Percentiles rank a stretch among this genome's conserved stretches.
These are phyloP conservation scores for Thermophis baileyi DNA, from an alignment of 2,113 vertebrate genomes.

Conservation along the genomic window DNA sequence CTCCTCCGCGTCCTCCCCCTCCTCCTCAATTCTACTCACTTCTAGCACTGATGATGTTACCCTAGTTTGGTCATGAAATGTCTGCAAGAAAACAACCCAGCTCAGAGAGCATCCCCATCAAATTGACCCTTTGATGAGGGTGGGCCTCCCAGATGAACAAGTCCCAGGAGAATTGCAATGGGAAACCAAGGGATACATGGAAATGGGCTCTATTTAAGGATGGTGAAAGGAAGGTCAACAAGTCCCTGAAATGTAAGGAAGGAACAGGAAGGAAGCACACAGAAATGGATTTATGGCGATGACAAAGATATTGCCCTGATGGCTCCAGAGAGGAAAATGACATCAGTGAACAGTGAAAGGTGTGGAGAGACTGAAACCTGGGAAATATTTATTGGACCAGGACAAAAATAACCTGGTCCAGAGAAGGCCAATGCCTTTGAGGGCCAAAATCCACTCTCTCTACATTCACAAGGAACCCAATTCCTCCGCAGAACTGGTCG, in stretches of 20 bases:
- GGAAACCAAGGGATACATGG: not conserved
- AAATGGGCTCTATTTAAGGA: not conserved
- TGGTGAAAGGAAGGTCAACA: not conserved
- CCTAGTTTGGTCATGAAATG: not conserved
- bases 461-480: not conserved
- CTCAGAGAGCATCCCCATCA: too few relatives aligned
- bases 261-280: not conserved
- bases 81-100: too few relatives aligned
- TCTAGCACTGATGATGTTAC: not conserved
- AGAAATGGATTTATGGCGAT: too few relatives aligned
- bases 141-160: not conserved
- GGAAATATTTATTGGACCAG: conserved; percentile 6
- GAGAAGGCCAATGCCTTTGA: not conserved
- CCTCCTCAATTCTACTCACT: too few relatives aligned
- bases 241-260: not conserved
- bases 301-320: not conserved
- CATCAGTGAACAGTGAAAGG: not conserved
- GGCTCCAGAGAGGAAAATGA: not conserved
- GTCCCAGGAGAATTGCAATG: not conserved
- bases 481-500: not conserved
- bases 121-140: too few relatives aligned
- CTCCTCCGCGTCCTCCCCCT: too few relatives aligned
- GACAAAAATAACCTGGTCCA: conserved; percentile 15
- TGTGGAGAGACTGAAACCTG: conserved; percentile 30
- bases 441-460: not conserved